Conservation (phyloP, 2,888 invertebrate species). For the Polyploca ridens region DNA sequence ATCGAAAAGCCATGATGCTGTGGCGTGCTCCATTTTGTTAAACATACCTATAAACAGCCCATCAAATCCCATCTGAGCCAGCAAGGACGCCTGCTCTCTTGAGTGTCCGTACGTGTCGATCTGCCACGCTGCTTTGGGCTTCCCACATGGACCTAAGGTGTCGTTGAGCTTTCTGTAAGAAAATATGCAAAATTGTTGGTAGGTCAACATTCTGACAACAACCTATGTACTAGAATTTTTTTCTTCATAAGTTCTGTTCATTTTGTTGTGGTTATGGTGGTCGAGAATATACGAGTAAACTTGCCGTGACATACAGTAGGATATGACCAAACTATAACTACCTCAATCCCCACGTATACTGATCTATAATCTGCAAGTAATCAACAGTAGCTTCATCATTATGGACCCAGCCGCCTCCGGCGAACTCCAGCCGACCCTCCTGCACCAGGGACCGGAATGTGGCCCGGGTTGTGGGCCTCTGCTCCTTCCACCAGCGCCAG, state of each 20-base stretch:
- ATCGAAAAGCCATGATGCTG: no score
- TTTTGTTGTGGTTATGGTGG: no score
- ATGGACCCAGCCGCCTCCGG: conserved; percentile 85
- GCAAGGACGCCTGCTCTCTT: conserved; percentile 86
- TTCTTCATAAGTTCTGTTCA: no score
- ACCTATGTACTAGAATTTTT: no score
- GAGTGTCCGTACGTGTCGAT: conserved; percentile 94
- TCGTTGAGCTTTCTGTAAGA: conserved; percentile 85
- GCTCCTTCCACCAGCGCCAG: conserved; percentile 92
- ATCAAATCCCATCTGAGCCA: conserved; percentile 88
- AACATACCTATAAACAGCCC: conserved; percentile 86
- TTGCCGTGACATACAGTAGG: no score
- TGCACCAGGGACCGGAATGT: conserved; percentile 85
- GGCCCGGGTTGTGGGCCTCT: conserved; percentile 79
- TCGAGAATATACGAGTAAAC: no score
- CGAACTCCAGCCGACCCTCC: conserved; percentile 85
- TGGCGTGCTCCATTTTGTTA: no score
- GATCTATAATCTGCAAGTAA: conserved; percentile 89
- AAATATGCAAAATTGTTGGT: background rate
- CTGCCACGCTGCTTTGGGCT: conserved; percentile 92
- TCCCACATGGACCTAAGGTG: conserved; percentile 89
- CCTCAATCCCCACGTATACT: conserved; percentile 88
- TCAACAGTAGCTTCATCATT: conserved; percentile 87
- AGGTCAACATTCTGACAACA: no score
- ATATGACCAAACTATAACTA: conserved; percentile 34